Conservation (phyloP, 1,140 invertebrate genomes). For the Cheumatopsyche charites region DNA sequence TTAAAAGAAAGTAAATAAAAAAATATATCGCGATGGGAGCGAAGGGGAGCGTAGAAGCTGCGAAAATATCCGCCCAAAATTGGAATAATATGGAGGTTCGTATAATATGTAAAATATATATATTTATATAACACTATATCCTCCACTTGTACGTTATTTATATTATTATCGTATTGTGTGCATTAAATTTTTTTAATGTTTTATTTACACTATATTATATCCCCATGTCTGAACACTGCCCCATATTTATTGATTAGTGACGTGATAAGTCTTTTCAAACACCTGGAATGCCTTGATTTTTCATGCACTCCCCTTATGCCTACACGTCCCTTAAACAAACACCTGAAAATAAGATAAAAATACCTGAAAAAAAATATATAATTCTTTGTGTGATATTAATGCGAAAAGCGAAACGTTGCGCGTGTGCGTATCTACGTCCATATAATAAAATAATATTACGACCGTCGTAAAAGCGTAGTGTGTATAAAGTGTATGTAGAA, state of each 20-base stretch:
- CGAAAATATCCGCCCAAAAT: slow-evolving; percentile 75
- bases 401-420: background rate
- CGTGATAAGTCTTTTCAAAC: slow-evolving; percentile 15
- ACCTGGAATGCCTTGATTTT: slow-evolving; percentile 25
- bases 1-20: slow-evolving; percentile 13
- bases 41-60: slow-evolving; percentile 75
- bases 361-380: slow-evolving; percentile 12
- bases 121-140: slow-evolving; percentile 15
- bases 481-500: slow-evolving; percentile 1
- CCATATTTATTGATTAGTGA: slow-evolving; percentile 13
- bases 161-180: slow-evolving; percentile 6
- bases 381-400: background rate
- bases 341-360: slow-evolving; percentile 1
- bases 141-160: slow-evolving; percentile 10
- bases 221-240: background rate
- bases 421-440: background rate
- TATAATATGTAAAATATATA: slow-evolving; percentile 50
- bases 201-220: slow-evolving; percentile 10
- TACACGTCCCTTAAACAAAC: background rate
- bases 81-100: slow-evolving; percentile 76
- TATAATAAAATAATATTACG: slow-evolving; percentile 33
- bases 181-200: background rate
- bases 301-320: slow-evolving; percentile 3
- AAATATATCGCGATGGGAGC: slow-evolving; percentile 67
- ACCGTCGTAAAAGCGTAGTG: slow-evolving; percentile 27